phyloP scores from a whole-genome alignment of 2,888 invertebrate genomes.

The Tanytarsus gracilentus region DNA sequence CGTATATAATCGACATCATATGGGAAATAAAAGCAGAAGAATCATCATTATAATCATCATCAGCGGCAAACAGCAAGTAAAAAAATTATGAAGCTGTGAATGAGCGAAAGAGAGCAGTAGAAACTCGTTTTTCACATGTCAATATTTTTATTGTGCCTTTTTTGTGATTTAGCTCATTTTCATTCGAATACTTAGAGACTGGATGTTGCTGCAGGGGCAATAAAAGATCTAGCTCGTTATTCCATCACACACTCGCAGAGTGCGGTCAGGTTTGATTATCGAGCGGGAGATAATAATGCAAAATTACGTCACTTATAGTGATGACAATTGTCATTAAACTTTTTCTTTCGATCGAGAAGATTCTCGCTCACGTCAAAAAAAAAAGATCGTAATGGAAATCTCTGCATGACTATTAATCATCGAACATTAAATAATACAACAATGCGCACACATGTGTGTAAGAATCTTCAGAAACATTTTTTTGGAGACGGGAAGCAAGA shows the following conservation, averaged over 20 bases:
- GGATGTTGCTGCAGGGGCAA: no score
- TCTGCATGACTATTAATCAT: constrained; percentile 11
- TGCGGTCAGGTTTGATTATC: no score
- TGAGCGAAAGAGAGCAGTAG: background rate
- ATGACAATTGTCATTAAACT: constrained; percentile 24
- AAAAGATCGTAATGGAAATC: constrained; percentile 1
- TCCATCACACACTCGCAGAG: no score
- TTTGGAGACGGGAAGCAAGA: no score
- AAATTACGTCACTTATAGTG: background rate
- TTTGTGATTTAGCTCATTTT: background rate
- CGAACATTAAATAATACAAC: background rate
- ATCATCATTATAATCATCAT: background rate
- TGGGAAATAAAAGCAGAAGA: constrained; percentile 7
- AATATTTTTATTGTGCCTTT: background rate
- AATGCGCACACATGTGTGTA: background rate
- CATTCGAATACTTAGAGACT: no score
- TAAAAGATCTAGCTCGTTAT: no score
- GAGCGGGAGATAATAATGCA: no score
- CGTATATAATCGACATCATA: no score
- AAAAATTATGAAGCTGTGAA: background rate
- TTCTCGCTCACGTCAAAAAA: background rate
- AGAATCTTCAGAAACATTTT: no score
- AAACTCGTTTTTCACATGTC: constrained; percentile 26
- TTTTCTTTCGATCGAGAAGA: background rate
- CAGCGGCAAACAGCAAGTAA: background rate